Percentiles rank a stretch among this genome's conserved stretches.
These are phyloP conservation scores for Aspidiotus rigidus DNA, from an alignment of 2,888 invertebrate species.

Conservation along the genomic window DNA sequence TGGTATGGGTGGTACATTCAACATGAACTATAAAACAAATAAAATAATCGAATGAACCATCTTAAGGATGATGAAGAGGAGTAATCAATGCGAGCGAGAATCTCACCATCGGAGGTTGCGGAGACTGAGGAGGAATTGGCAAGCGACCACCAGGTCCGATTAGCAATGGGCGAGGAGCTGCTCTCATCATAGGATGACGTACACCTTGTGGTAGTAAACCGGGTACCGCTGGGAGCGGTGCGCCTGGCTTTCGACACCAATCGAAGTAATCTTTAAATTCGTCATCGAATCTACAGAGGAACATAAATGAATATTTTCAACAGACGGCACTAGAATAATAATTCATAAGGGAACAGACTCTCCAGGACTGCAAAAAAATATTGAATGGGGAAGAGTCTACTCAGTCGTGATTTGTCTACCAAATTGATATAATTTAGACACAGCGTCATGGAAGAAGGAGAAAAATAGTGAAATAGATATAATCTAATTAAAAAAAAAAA, in stretches of 20 bases:
- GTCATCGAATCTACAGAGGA: conserved; percentile 22
- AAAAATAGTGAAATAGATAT: too few relatives aligned
- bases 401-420: too few relatives aligned
- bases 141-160: conserved; percentile 7
- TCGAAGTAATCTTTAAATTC: conserved; percentile 28
- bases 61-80: not conserved
- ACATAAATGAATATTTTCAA: not conserved
- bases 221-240: conserved; percentile 13
- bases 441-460: too few relatives aligned
- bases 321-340: not conserved
- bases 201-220: conserved; percentile 20
- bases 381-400: too few relatives aligned
- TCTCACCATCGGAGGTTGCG: conserved; percentile 26
- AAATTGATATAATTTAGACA: too few relatives aligned
- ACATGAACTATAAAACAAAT: conserved; percentile 12
- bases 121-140: conserved; percentile 7
- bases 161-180: conserved; percentile 15
- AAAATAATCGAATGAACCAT: not conserved
- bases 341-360: not conserved
- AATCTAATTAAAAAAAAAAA: too few relatives aligned
- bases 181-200: conserved; percentile 16
- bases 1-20: conserved; percentile 10
- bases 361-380: too few relatives aligned
- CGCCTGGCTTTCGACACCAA: conserved; percentile 25
- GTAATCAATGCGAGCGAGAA: not conserved